Conservation (phyloP, 2,113 vertebrate genomes). For the Poecile atricapillus region DNA sequence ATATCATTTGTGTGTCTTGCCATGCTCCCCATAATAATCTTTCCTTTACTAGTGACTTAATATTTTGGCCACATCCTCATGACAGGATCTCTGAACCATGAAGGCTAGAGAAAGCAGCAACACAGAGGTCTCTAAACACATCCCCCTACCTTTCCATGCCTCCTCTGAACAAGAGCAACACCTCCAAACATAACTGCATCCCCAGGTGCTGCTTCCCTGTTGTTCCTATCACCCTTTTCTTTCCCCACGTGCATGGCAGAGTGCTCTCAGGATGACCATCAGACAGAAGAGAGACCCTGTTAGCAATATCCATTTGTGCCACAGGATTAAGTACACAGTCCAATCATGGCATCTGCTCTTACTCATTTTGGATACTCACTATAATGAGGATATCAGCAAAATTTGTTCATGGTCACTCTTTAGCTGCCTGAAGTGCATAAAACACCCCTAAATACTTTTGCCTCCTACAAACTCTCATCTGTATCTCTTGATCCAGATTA, state of each 20-base stretch:
- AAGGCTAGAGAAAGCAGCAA: background rate
- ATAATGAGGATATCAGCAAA: background rate
- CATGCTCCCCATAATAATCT: background rate
- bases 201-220: background rate
- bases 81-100: background rate
- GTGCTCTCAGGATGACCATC: background rate
- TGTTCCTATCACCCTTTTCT: background rate
- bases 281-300: background rate
- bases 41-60: background rate
- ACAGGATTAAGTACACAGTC: background rate
- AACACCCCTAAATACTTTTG: background rate
- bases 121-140: background rate
- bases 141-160: background rate
- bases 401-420: background rate
- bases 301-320: accelerated
- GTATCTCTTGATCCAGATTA: slow-evolving; percentile 17
- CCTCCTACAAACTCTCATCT: background rate
- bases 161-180: background rate
- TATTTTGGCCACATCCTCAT: background rate
- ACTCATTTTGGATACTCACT: background rate
- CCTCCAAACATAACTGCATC: background rate
- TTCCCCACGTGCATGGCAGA: accelerated
- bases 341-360: background rate
- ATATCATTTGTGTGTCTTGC: background rate
- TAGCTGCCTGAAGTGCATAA: background rate